These are phyloP conservation scores for Cynodonichthys magdalenae DNA, from an alignment of 2,797 vertebrate species.

Conservation along the genomic window DNA sequence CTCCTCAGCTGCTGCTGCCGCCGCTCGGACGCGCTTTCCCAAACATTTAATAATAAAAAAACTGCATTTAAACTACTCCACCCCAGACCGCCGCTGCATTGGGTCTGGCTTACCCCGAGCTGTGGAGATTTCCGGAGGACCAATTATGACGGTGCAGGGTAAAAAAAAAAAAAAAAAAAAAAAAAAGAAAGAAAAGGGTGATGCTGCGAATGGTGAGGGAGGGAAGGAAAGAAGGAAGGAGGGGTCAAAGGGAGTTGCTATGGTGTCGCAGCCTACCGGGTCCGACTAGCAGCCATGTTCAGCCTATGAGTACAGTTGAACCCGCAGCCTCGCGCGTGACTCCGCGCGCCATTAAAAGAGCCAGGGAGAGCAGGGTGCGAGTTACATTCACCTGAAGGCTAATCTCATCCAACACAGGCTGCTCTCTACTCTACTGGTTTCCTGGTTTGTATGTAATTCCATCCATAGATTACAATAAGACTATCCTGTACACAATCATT, in stretches of 20 bases:
- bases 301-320: constrained; percentile 74
- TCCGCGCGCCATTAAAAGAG: constrained; percentile 13
- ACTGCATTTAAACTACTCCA: constrained; percentile 81
- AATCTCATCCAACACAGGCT: no score
- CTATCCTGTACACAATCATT: no score
- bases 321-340: constrained; percentile 56
- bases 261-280: constrained; percentile 84
- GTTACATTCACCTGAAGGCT: no score
- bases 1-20: background rate
- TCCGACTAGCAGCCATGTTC: constrained; percentile 77
- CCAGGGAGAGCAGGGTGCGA: no score
- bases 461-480: no score
- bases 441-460: no score
- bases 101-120: constrained; percentile 85
- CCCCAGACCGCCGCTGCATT: constrained; percentile 78
- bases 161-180: constrained; percentile 47
- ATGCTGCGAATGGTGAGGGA: constrained; percentile 76
- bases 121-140: constrained; percentile 87
- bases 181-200: constrained; percentile 71
- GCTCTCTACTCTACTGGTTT: no score
- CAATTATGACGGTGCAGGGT: constrained; percentile 88
- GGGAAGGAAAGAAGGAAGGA: constrained; percentile 75
- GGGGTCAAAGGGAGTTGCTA: constrained; percentile 82
- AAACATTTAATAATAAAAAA: constrained; percentile 60
- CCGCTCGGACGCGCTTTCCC: constrained; percentile 50